Base-by-base conservation (phyloP, 2,797 vertebrate species). In the Diceros bicornis region DNA sequence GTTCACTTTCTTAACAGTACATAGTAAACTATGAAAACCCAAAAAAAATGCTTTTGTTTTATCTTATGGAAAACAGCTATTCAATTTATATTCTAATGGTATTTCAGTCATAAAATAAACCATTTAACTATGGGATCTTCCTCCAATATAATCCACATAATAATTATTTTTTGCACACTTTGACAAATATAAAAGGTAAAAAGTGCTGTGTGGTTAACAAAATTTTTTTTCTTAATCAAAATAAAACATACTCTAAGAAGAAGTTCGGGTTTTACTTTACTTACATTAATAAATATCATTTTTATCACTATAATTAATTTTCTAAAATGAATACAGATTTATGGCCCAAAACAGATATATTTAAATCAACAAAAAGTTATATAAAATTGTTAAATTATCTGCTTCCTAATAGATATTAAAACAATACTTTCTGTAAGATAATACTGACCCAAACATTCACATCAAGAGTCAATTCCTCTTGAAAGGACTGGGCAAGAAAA, bases 171-270 rank as follows among this genome's bases (percentile, higher is more conserved):
- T 68, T 66, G 4, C 83, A 94, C 21, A 86, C 29, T 64, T 44
- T 82, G 52, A 82, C 7, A 27, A 95, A 82, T 37, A 77, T 32
- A 78, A 87, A 96, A 87, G 13, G 7, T 82, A 34, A 96, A 96
- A 83, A 92, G 20, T 20, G 18, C 32, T 57, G 4, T 29, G 25
- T 59, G 7, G 8, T 64, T 90, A 89, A 84, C 23, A 78, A 95
- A 92, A 94, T 68, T 29, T 52, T 87, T 89, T 94, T 96, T 93
- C 75, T 66, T 95, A 72, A 89, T 78, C 16, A 66, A 91, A 89
- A 37, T 20, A 69, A 95, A 91, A 71, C 89, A 52, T 17, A 32
- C 5, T 89, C 79, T 81, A 86, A 90, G 16, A 55, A 94, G 90
- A 93, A 68, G 41, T 82, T 96, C 18, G 59, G 25, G 68, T 86